A percentile compares a stretch with the other conserved stretches of the same genome.
These are phyloP conservation scores for Arge pagana DNA, from an alignment of 2,888 invertebrate species.

Conservation along the genomic window DNA sequence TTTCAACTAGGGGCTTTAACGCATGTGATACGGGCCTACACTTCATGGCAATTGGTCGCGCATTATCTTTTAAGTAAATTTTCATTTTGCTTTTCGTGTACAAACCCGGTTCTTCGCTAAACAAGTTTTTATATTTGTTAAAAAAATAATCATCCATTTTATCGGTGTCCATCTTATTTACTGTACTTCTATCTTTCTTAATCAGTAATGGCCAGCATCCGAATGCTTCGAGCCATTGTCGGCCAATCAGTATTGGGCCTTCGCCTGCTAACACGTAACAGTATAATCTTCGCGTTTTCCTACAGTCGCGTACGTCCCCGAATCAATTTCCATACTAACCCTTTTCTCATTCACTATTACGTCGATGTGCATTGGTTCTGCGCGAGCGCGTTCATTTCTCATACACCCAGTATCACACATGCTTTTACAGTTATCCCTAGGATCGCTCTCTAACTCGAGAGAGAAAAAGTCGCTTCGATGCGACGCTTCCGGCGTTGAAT, in stretches of 20 bases:
- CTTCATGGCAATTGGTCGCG: conserved; percentile 5
- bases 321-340: background rate
- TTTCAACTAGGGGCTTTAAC: background rate
- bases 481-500: background rate
- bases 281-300: conserved; percentile 4
- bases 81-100: conserved; percentile 26
- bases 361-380: background rate
- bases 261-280: conserved; percentile 25
- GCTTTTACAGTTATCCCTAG: conserved; percentile 2
- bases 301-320: conserved; percentile 5
- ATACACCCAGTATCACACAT: background rate
- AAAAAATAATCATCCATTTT: conserved; percentile 7
- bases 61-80: conserved; percentile 14
- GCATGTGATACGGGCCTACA: no score
- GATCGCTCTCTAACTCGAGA: background rate
- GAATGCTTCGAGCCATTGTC: conserved; percentile 24
- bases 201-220: conserved; percentile 23
- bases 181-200: background rate
- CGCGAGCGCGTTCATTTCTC: background rate
- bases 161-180: conserved; percentile 8
- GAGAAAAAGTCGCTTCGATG: background rate
- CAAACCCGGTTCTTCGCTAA: conserved; percentile 20
- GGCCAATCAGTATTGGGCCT: conserved; percentile 24
- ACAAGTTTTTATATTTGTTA: conserved; percentile 20
- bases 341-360: background rate